Conservation (phyloP, 1,140 invertebrate species). For the Zaprionus ornatus region DNA sequence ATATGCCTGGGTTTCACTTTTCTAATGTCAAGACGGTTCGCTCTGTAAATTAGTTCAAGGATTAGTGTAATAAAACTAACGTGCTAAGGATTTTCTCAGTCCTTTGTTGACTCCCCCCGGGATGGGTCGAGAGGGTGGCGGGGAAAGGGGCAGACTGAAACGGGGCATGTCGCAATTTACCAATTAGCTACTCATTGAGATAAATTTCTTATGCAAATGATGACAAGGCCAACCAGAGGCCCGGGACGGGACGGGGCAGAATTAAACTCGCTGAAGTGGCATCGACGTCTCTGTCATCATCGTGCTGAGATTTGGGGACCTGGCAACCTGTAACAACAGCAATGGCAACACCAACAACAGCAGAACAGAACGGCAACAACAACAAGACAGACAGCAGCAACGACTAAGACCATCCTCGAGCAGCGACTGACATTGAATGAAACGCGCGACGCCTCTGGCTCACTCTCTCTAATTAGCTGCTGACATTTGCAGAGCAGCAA, state of each 20-base stretch:
- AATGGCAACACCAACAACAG: not conserved
- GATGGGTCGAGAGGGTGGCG: not conserved
- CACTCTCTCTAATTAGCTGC: constrained; percentile 77
- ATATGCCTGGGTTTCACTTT: constrained; percentile 54
- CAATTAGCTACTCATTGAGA: constrained; percentile 82
- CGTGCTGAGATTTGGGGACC: constrained; percentile 52
- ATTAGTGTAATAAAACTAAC: constrained; percentile 79
- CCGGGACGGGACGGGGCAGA: not conserved
- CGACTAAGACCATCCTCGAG: constrained; percentile 36
- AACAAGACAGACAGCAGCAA: not conserved
- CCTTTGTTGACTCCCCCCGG: constrained; percentile 58
- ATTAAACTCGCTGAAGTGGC: constrained; percentile 59
- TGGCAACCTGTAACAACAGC: constrained; percentile 53
- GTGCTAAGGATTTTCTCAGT: constrained; percentile 65
- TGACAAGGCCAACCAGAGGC: constrained; percentile 71
- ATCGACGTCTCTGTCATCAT: constrained; percentile 55
- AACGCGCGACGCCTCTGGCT: constrained; percentile 61
- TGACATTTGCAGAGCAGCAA: constrained; percentile 69
- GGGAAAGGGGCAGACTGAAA: not conserved
- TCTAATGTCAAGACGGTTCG: constrained; percentile 46
- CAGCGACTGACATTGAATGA: constrained; percentile 72
- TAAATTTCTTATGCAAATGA: constrained; percentile 82
- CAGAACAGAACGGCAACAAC: too few species aligned
- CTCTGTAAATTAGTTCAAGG: constrained; percentile 74
- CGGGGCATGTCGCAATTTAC: constrained; percentile 73